Evolutionary conservation across 2,113 vertebrate genomes (phyloP).

Genomic region (Natator depressus): DNA sequence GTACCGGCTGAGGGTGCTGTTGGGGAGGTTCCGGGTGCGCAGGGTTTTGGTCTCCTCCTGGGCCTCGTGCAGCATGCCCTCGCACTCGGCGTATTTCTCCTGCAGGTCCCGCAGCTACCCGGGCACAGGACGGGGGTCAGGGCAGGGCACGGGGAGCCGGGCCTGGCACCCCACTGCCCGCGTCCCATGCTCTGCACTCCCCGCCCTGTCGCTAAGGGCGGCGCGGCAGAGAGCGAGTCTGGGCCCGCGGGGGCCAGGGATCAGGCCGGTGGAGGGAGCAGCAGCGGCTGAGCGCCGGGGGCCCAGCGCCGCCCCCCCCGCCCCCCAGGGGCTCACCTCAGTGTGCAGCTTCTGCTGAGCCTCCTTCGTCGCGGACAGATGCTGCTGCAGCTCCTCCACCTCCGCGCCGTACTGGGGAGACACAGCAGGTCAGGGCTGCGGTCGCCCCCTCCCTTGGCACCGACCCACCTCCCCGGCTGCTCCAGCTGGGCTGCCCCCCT

Average conservation of each 20-base stretch:
- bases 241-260: too few species aligned
- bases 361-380: constrained; percentile 80
- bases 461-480: not conserved
- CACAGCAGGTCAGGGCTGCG: not conserved
- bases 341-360: constrained; percentile 78
- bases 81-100: constrained; percentile 85
- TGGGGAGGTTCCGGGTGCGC: constrained; percentile 82
- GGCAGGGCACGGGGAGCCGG: not conserved
- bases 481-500: too few species aligned
- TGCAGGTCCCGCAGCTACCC: constrained; percentile 84
- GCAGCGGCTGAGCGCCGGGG: too few species aligned
- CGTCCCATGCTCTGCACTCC: not conserved
- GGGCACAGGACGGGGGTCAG: not conserved
- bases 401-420: constrained; percentile 78
- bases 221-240: too few species aligned
- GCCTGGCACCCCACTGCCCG: not conserved
- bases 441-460: not conserved
- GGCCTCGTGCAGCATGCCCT: constrained; percentile 85
- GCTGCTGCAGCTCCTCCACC: constrained; percentile 88
- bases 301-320: too few species aligned
- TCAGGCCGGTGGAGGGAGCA: too few species aligned
- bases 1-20: constrained; percentile 86
- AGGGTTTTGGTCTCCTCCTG: constrained; percentile 87
- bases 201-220: not conserved
- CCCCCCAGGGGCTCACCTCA: constrained; percentile 76